Conservation (phyloP, 2,888 invertebrate genomes). For the Pristionchus exspectatus region DNA sequence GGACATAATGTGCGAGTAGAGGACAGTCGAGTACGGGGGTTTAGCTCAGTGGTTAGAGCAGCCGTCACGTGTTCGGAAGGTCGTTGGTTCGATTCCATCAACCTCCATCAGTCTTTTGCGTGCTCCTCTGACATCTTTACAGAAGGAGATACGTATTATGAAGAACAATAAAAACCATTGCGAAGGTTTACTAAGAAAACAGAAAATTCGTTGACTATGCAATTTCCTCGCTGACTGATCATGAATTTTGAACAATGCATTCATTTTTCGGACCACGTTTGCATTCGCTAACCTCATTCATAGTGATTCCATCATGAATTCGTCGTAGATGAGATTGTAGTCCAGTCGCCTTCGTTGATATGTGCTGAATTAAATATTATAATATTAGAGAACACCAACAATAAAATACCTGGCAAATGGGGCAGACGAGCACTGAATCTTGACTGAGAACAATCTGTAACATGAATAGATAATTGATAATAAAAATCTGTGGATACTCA, state of each 20-base stretch:
- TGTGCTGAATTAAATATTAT: not conserved
- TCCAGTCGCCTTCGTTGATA: not conserved
- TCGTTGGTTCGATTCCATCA: no score
- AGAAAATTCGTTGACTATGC: no score
- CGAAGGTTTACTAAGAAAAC: no score
- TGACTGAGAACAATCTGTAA: not conserved
- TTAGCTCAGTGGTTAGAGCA: no score
- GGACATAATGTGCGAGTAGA: no score
- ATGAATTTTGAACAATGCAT: not conserved
- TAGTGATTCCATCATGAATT: conserved; percentile 20
- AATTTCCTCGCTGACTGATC: no score
- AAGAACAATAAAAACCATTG: no score
- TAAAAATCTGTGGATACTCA: not conserved
- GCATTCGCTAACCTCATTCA: not conserved
- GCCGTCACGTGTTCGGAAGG: no score
- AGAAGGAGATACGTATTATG: not conserved
- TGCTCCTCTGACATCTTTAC: no score
- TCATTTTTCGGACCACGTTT: not conserved
- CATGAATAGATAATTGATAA: not conserved
- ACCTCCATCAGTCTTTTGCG: no score
- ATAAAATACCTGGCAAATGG: not conserved
- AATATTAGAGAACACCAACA: not conserved
- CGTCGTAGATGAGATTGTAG: not conserved
- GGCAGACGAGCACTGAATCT: not conserved
- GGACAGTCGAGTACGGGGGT: no score